phyloP scores from a whole-genome alignment of 1,140 invertebrate species.

The Drosophila eugracilis region DNA sequence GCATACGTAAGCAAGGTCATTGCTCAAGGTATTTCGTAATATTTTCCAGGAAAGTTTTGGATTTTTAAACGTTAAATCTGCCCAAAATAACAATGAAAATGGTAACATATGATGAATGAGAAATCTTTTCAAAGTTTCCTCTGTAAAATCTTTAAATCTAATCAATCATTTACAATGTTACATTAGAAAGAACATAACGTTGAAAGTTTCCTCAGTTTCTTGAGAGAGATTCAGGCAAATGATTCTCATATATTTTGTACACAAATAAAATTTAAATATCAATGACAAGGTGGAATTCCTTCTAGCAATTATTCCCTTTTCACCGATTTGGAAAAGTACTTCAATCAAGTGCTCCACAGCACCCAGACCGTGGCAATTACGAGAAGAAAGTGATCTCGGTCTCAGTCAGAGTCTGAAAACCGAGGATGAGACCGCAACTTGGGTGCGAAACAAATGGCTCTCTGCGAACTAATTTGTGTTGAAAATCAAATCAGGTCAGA shows the following conservation, averaged over 20 bases:
- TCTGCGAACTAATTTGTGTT: constrained; percentile 59
- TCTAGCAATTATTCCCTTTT: constrained; percentile 7
- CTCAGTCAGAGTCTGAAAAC: background rate
- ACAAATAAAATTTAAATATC: constrained; percentile 18
- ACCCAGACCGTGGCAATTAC: constrained; percentile 27
- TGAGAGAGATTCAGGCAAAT: background rate
- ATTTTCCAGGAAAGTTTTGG: constrained; percentile 6
- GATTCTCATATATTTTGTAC: constrained; percentile 3
- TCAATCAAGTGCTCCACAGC: constrained; percentile 28
- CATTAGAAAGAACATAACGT: background rate
- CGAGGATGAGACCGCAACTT: constrained; percentile 61
- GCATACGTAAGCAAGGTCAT: constrained; percentile 41
- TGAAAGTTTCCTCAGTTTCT: background rate
- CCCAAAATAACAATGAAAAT: too few relatives aligned
- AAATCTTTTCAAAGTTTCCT: background rate
- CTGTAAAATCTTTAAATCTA: background rate
- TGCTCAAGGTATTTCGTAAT: constrained; percentile 15
- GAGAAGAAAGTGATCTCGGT: constrained; percentile 41
- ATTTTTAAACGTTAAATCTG: background rate
- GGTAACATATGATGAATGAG: too few relatives aligned
- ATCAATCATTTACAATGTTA: background rate
- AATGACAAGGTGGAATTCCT: constrained; percentile 40
- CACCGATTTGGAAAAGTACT: constrained; percentile 31
- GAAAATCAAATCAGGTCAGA: constrained; percentile 66
- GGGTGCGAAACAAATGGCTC: constrained; percentile 51